A percentile compares a stretch with the other conserved stretches of the same genome.
phyloP scores from a whole-genome alignment of 2,888 invertebrate species.

The Andrena flavipes region DNA sequence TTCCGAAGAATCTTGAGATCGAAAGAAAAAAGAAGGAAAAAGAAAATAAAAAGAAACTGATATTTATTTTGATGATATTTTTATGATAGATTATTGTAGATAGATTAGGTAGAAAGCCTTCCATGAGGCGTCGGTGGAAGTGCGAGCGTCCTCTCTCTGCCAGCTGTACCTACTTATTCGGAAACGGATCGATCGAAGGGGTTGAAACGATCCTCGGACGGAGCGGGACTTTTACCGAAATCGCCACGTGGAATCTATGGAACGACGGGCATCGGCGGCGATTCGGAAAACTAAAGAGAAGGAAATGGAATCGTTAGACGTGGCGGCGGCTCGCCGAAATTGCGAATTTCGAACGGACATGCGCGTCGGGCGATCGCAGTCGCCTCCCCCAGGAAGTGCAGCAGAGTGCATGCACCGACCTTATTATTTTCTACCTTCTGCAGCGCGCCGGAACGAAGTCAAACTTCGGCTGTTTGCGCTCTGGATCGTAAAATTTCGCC shows the following conservation, averaged over 20 bases:
- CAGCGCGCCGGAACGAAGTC: slow-evolving; percentile 13
- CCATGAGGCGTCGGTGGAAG: background rate
- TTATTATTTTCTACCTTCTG: slow-evolving; percentile 50
- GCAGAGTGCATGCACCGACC: slow-evolving; percentile 62
- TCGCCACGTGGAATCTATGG: background rate
- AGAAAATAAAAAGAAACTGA: too few species aligned
- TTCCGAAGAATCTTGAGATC: too few species aligned
- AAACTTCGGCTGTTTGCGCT: slow-evolving; percentile 41
- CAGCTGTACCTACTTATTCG: background rate
- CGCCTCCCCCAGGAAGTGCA: slow-evolving; percentile 52
- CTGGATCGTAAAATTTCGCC: slow-evolving; percentile 44
- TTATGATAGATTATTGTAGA: too few species aligned
- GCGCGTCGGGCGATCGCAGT: slow-evolving; percentile 50
- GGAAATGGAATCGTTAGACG: slow-evolving; percentile 38
- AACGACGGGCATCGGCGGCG: slow-evolving; percentile 1
- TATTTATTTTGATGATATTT: too few species aligned
- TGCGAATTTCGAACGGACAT: slow-evolving; percentile 56
- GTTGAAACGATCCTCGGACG: background rate
- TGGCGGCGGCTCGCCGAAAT: slow-evolving; percentile 28
- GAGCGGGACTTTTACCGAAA: background rate
- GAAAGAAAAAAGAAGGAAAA: too few species aligned
- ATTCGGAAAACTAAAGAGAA: slow-evolving; percentile 26
- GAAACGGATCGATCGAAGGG: background rate
- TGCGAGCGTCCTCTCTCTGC: background rate
- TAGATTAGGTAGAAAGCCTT: too few species aligned